Conservation (phyloP, 2,113 vertebrate species). For the Melanerpes formicivorus region DNA sequence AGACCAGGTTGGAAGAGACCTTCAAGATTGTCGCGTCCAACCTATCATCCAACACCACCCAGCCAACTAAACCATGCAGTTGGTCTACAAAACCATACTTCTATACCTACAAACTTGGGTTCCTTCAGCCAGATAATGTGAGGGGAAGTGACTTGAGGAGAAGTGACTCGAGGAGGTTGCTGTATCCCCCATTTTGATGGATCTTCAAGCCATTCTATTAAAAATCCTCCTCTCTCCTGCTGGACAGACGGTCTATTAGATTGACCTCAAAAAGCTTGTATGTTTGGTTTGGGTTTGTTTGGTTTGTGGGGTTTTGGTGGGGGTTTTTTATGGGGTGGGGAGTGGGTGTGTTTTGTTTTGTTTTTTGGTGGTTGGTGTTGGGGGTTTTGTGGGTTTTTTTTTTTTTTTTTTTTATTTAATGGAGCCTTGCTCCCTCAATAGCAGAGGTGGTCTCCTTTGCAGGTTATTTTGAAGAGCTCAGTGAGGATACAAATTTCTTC, state of each 20-base stretch:
- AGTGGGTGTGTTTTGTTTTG: no score
- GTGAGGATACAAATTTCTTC: accelerated
- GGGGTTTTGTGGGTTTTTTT: no score
- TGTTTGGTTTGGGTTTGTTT: no score
- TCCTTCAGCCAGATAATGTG: accelerated
- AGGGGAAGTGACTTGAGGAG: accelerated
- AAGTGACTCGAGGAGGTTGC: accelerated
- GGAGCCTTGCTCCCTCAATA: accelerated
- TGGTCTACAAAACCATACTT: accelerated
- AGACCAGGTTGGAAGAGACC: no score
- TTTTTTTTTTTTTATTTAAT: background rate
- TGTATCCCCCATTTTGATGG: no score
- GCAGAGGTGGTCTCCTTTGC: accelerated
- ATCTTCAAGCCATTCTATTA: accelerated
- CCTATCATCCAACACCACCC: no score
- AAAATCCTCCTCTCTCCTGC: background rate
- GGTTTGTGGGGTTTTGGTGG: no score
- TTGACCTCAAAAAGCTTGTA: background rate
- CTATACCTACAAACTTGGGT: background rate
- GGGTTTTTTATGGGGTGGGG: no score
- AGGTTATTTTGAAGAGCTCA: background rate
- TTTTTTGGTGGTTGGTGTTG: no score
- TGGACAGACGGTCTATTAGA: no score
- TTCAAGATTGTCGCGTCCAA: no score
- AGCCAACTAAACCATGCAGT: no score